Percentiles rank a stretch among this genome's conserved stretches.
phyloP scores from a whole-genome alignment of 2,888 invertebrate species.

The Cabera pusaria region DNA sequence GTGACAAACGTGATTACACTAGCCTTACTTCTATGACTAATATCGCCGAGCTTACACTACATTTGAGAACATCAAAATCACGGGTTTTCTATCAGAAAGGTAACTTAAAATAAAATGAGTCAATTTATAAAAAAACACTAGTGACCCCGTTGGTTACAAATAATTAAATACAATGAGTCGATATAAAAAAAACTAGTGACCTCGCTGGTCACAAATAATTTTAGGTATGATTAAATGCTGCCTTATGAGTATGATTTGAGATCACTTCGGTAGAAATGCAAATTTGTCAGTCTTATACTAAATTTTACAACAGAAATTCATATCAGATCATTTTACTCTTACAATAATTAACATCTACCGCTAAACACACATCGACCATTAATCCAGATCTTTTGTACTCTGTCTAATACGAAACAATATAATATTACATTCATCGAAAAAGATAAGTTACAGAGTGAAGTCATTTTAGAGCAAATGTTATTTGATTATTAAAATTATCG shows the following conservation, averaged over 20 bases:
- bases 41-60: constrained; percentile 18
- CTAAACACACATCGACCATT: constrained; percentile 4
- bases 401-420: constrained; percentile 8
- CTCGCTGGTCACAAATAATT: no score
- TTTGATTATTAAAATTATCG: no score
- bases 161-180: constrained; percentile 1
- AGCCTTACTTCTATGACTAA: constrained; percentile 33
- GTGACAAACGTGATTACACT: constrained; percentile 21
- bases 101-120: constrained; percentile 31
- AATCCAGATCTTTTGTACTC: constrained; percentile 15
- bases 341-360: constrained; percentile 12
- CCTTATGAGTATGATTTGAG: constrained; percentile 33
- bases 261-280: constrained; percentile 33
- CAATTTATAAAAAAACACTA: constrained; percentile 10
- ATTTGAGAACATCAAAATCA: constrained; percentile 24
- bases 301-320: constrained; percentile 23
- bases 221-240: constrained; percentile 19
- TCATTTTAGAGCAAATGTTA: no score
- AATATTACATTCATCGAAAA: no score
- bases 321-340: constrained; percentile 6
- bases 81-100: constrained; percentile 34
- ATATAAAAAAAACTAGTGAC: constrained; percentile 4
- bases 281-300: constrained; percentile 37
- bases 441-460: no score
- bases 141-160: no score